These are phyloP conservation scores for Drosophila atripex DNA, from an alignment of 2,888 invertebrate species.

Conservation along the genomic window DNA sequence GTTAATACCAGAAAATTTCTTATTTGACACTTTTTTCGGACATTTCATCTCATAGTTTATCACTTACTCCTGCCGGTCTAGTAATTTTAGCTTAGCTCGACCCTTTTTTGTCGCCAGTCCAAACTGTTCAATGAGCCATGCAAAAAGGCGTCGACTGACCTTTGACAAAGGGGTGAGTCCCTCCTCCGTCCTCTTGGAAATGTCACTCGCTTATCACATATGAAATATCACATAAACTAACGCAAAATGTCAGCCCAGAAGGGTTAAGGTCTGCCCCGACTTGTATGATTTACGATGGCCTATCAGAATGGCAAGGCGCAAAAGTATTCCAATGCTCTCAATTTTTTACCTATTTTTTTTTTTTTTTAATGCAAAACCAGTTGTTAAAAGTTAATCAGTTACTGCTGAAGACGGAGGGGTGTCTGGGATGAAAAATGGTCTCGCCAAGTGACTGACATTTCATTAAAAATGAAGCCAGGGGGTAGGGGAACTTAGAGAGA, in stretches of 20 bases:
- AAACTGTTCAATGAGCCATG: conserved; percentile 36
- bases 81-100: conserved; percentile 47
- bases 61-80: conserved; percentile 45
- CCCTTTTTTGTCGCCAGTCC: conserved; percentile 21
- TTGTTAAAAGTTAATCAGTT: conserved; percentile 79
- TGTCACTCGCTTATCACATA: conserved; percentile 71
- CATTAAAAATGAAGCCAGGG: conserved; percentile 53
- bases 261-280: conserved; percentile 49
- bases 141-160: conserved; percentile 35
- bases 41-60: conserved; percentile 48
- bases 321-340: conserved; percentile 56
- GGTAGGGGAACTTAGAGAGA: not conserved
- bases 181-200: conserved; percentile 42
- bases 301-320: conserved; percentile 67
- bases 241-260: conserved; percentile 75
- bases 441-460: conserved; percentile 66
- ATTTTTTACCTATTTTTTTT: conserved; percentile 49
- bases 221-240: conserved; percentile 78
- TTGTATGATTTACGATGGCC: conserved; percentile 69
- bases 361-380: conserved; percentile 62
- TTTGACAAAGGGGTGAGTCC: conserved; percentile 46
- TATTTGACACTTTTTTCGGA: conserved; percentile 38
- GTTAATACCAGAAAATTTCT: conserved; percentile 38
- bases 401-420: conserved; percentile 35
- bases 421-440: conserved; percentile 68